Conservation (phyloP, 2,797 vertebrate species). For the Silurus aristotelis region DNA sequence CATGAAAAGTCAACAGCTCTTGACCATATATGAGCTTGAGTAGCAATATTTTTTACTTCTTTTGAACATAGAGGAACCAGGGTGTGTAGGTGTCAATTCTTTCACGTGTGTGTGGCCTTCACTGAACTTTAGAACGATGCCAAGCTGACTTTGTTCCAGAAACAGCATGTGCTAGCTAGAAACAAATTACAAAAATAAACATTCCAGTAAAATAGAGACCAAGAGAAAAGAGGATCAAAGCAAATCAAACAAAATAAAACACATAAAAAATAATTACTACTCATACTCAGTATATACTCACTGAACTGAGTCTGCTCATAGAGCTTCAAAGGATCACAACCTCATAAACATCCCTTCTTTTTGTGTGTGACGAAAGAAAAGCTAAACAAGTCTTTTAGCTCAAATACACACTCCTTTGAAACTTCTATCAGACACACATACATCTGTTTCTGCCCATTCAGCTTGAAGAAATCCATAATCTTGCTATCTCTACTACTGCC, state of each 20-base stretch:
- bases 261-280: constrained; percentile 47
- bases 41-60: constrained; percentile 45
- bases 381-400: constrained; percentile 31
- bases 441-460: background rate
- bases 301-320: constrained; percentile 1
- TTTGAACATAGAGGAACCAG: constrained; percentile 53
- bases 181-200: constrained; percentile 46
- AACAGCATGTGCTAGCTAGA: constrained; percentile 47
- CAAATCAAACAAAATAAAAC: constrained; percentile 37
- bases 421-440: background rate
- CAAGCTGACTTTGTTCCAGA: constrained; percentile 37
- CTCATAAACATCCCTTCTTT: constrained; percentile 38
- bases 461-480: constrained; percentile 10
- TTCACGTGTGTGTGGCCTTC: constrained; percentile 32
- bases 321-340: constrained; percentile 33
- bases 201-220: constrained; percentile 5
- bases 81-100: constrained; percentile 34
- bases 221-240: constrained; percentile 18
- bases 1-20: background rate
- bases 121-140: constrained; percentile 26
- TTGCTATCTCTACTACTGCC: background rate
- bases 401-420: constrained; percentile 5
- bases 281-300: constrained; percentile 6
- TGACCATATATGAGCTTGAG: background rate
- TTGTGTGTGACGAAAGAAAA: constrained; percentile 23